Evolutionary conservation across 2,797 vertebrate genomes (phyloP).

Genomic region (Melanotaenia nigrans): DNA sequence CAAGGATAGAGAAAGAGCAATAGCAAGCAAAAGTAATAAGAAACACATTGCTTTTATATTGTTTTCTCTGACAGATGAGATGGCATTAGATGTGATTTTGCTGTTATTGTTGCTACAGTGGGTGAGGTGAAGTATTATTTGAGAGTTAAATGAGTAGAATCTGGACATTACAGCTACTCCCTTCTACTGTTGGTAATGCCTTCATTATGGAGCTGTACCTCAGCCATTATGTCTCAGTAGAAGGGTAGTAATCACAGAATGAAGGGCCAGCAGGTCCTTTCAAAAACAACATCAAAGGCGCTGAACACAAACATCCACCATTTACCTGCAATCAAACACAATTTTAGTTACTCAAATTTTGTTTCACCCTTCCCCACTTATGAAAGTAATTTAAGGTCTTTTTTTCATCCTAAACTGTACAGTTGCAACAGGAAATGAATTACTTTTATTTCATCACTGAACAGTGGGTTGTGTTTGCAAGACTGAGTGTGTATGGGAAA

Average conservation of each 20-base stretch:
- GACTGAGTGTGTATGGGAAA: conserved; percentile 29
- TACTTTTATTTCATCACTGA: conserved; percentile 61
- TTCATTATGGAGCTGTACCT: conserved; percentile 70
- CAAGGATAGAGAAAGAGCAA: conserved; percentile 53
- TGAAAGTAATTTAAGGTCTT: conserved; percentile 57
- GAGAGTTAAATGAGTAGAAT: conserved; percentile 74
- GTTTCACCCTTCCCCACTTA: conserved; percentile 62
- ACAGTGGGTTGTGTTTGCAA: conserved; percentile 33
- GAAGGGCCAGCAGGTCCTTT: conserved; percentile 72
- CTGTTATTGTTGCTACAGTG: conserved; percentile 52
- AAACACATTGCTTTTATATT: conserved; percentile 77
- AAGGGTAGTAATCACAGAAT: conserved; percentile 70
- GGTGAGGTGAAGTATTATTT: conserved; percentile 70
- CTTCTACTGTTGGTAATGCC: conserved; percentile 68
- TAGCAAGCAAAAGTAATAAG: conserved; percentile 60
- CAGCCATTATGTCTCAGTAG: conserved; percentile 66
- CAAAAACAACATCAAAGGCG: conserved; percentile 65
- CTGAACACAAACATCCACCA: conserved; percentile 62
- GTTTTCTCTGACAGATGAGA: conserved; percentile 66
- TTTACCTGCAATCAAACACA: conserved; percentile 79
- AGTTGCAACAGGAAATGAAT: conserved; percentile 58
- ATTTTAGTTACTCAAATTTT: conserved; percentile 71
- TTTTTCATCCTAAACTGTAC: conserved; percentile 42
- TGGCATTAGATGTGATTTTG: conserved; percentile 63
- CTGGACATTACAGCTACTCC: conserved; percentile 66